Evolutionary conservation across 2,888 invertebrate species (phyloP).

Genomic region (Aporophyla nigra): DNA sequence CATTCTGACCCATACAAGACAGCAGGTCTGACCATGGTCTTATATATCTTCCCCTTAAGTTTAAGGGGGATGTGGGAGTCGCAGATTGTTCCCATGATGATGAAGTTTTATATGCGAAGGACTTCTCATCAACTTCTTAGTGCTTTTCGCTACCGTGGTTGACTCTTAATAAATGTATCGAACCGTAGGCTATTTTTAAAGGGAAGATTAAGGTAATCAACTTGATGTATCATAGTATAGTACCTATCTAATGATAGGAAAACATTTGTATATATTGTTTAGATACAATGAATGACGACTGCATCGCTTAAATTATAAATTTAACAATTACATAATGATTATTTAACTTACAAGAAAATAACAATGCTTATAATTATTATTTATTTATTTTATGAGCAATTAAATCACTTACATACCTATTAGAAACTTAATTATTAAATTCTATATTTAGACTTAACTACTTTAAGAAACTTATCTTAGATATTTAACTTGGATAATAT

Average conservation of each 20-base stretch:
- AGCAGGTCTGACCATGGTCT: too few relatives aligned
- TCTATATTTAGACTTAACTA: background rate
- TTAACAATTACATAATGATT: background rate
- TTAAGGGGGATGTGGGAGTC: too few relatives aligned
- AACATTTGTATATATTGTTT: too few relatives aligned
- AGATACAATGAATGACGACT: too few relatives aligned
- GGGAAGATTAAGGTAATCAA: background rate
- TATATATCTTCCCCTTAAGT: too few relatives aligned
- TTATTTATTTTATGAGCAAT: background rate
- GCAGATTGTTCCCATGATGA: too few relatives aligned
- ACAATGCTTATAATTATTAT: background rate
- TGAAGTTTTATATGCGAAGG: background rate
- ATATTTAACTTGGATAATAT: background rate
- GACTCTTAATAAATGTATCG: background rate
- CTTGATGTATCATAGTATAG: background rate
- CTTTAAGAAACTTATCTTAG: background rate
- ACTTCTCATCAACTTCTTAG: background rate
- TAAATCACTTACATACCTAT: background rate
- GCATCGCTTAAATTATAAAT: background rate
- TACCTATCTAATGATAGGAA: background rate
- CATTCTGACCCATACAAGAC: too few relatives aligned
- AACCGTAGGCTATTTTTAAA: background rate
- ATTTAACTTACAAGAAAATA: slow-evolving; percentile 17
- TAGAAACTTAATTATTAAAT: background rate
- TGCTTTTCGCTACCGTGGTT: background rate